phyloP scores from a whole-genome alignment of 2,888 invertebrate genomes.

The Pardosa pseudoannulata region DNA sequence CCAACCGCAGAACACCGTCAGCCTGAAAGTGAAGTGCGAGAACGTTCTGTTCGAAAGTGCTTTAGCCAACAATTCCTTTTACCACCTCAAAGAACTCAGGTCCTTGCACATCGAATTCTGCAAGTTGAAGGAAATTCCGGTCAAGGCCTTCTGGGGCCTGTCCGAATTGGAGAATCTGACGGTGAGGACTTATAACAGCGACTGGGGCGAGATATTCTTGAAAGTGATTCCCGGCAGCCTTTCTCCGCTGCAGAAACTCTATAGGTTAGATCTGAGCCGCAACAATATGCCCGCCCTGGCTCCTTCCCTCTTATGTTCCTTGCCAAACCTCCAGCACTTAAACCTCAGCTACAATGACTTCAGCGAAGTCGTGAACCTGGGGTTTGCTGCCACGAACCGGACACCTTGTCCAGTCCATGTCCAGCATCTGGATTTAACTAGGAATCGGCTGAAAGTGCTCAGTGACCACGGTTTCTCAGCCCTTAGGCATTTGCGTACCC shows the following conservation, averaged over 20 bases:
- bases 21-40: slow-evolving; percentile 85
- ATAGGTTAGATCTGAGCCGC: slow-evolving; percentile 73
- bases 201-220: slow-evolving; percentile 74
- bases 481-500: slow-evolving; percentile 88
- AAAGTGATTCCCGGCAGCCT: slow-evolving; percentile 71
- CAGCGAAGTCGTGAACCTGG: slow-evolving; percentile 73
- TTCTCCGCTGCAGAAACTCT: slow-evolving; percentile 63
- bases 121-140: slow-evolving; percentile 86
- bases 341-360: slow-evolving; percentile 74
- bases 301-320: slow-evolving; percentile 71
- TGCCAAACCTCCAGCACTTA: slow-evolving; percentile 69
- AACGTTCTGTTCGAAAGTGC: slow-evolving; percentile 74
- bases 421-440: slow-evolving; percentile 74
- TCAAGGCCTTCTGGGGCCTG: slow-evolving; percentile 79
- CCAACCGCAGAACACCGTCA: slow-evolving; percentile 89
- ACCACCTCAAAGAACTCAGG: slow-evolving; percentile 83
- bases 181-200: slow-evolving; percentile 73
- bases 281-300: slow-evolving; percentile 73
- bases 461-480: slow-evolving; percentile 86
- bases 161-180: slow-evolving; percentile 73
- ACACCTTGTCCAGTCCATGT: slow-evolving; percentile 71
- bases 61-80: slow-evolving; percentile 74
- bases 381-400: slow-evolving; percentile 72
- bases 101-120: slow-evolving; percentile 87
- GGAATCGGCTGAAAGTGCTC: slow-evolving; percentile 87